phyloP scores from a whole-genome alignment of 2,888 invertebrate species.

The Bugulina stolonifera region DNA sequence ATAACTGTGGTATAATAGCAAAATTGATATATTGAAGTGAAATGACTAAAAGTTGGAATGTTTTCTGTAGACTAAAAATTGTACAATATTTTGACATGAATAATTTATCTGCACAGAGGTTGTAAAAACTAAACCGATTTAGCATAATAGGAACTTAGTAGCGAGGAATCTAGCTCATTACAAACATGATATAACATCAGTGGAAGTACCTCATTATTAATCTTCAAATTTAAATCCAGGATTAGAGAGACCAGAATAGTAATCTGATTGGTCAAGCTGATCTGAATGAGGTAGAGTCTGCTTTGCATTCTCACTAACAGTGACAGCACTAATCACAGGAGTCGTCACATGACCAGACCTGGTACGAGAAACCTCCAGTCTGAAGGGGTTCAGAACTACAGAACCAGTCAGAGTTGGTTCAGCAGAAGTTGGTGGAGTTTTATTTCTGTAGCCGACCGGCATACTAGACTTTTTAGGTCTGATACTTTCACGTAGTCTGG shows the following conservation, averaged over 20 bases:
- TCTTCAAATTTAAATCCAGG: background rate
- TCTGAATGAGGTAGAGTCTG: background rate
- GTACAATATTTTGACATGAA: background rate
- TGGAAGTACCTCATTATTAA: too few species aligned
- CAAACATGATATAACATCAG: too few species aligned
- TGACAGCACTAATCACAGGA: background rate
- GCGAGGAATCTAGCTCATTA: too few species aligned
- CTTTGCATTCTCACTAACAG: background rate
- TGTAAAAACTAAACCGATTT: background rate
- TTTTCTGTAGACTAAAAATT: background rate
- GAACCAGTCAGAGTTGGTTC: background rate
- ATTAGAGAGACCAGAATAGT: background rate
- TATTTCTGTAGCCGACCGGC: background rate
- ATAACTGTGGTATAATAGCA: background rate
- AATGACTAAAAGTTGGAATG: background rate
- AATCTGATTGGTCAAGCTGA: background rate
- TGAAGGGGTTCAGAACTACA: background rate
- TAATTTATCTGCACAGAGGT: background rate
- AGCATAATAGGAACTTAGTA: too few species aligned
- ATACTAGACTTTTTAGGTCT: background rate
- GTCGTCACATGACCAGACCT: background rate
- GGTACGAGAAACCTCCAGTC: background rate
- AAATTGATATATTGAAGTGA: background rate
- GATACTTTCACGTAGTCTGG: constrained; percentile 8
- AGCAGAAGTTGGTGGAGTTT: background rate